Evolutionary conservation across 2,797 vertebrate species (phyloP).

Genomic region (Neoniphon sammara): DNA sequence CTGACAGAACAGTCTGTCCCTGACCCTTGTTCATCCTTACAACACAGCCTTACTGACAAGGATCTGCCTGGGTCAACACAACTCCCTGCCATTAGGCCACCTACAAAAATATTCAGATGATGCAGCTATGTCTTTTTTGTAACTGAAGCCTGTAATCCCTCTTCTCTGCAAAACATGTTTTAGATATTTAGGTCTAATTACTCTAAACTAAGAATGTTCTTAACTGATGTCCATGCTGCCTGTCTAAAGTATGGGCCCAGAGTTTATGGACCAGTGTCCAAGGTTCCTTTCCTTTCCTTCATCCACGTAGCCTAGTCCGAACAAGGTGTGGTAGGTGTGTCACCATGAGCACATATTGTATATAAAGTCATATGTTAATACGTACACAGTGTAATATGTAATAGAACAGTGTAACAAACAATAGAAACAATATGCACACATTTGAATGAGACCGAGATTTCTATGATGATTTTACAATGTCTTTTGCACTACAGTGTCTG

Average conservation of each 20-base stretch:
- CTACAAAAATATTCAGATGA: background rate
- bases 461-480: too few species aligned
- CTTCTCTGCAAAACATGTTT: background rate
- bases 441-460: too few species aligned
- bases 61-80: background rate
- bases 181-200: background rate
- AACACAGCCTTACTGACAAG: constrained; percentile 15
- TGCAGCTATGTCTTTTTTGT: background rate
- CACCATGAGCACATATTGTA: background rate
- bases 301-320: background rate
- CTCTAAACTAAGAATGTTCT: background rate
- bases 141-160: background rate
- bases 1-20: constrained; percentile 37
- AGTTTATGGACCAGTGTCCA: constrained; percentile 1
- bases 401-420: background rate
- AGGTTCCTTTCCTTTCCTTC: background rate
- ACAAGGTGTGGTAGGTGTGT: background rate
- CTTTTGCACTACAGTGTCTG: too few species aligned
- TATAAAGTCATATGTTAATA: background rate
- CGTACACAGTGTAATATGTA: background rate
- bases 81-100: too few species aligned
- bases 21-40: constrained; percentile 65
- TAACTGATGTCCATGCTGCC: too few species aligned
- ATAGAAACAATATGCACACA: too few species aligned
- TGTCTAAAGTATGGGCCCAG: background rate